Conservation (phyloP, 2,113 vertebrate genomes). For the Piaya cayana region DNA sequence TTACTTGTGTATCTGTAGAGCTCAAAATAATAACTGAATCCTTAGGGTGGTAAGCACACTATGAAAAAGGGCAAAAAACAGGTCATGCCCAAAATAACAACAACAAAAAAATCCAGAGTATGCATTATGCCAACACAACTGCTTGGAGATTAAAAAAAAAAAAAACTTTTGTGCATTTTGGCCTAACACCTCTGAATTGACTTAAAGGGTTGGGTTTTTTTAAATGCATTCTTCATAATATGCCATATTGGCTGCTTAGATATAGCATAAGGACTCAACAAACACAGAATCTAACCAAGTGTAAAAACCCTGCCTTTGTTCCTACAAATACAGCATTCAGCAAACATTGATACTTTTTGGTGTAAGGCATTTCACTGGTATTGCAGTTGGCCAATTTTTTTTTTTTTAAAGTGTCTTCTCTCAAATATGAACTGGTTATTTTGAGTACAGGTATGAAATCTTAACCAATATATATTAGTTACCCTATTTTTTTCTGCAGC, state of each 20-base stretch:
- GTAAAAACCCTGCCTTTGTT: constrained; percentile 4
- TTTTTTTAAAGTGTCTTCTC: background rate
- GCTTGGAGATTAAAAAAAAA: background rate
- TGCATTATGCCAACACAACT: background rate
- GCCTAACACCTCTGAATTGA: background rate
- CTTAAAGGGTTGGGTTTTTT: background rate
- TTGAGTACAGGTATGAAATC: background rate
- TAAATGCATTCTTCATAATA: background rate
- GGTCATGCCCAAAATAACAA: background rate
- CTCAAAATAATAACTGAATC: constrained; percentile 2
- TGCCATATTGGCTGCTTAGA: constrained; percentile 32
- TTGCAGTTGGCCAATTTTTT: background rate
- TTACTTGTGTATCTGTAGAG: background rate
- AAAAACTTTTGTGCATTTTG: background rate
- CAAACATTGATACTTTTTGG: background rate
- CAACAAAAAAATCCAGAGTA: background rate
- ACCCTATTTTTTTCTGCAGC: background rate
- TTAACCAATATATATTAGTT: background rate
- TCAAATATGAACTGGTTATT: background rate
- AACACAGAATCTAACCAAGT: background rate
- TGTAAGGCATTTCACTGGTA: background rate
- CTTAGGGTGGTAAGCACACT: background rate
- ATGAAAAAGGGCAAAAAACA: background rate
- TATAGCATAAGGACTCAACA: constrained; percentile 25
- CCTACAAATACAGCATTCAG: background rate